Conservation (phyloP, 2,113 vertebrate species). For the Nothocercus nigrocapillus region DNA sequence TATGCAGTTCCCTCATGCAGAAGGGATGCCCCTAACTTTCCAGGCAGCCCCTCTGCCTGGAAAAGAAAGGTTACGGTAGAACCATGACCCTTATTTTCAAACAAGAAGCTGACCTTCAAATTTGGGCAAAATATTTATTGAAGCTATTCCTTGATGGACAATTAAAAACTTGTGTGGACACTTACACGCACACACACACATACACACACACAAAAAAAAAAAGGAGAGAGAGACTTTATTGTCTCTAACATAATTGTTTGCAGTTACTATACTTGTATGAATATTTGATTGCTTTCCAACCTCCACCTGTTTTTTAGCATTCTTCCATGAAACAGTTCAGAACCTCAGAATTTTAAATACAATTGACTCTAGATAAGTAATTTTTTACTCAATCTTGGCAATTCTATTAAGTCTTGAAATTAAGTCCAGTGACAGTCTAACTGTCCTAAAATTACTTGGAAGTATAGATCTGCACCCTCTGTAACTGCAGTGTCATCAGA, state of each 20-base stretch:
- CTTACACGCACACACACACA: not conserved
- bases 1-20: not conserved
- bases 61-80: not conserved
- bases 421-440: not conserved
- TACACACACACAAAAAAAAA: no score
- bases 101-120: not conserved
- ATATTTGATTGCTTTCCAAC: not conserved
- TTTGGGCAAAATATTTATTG: not conserved
- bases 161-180: not conserved
- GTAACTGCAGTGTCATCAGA: not conserved
- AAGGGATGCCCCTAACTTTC: not conserved
- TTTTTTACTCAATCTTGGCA: not conserved
- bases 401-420: not conserved
- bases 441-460: not conserved
- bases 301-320: not conserved
- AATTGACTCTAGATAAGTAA: not conserved
- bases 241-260: not conserved
- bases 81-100: not conserved
- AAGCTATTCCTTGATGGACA: not conserved
- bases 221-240: not conserved
- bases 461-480: not conserved
- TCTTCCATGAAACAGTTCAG: not conserved
- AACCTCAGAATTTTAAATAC: not conserved
- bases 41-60: not conserved
- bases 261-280: not conserved